Conservation (phyloP, 2,113 vertebrate species). For the Esox niger region DNA sequence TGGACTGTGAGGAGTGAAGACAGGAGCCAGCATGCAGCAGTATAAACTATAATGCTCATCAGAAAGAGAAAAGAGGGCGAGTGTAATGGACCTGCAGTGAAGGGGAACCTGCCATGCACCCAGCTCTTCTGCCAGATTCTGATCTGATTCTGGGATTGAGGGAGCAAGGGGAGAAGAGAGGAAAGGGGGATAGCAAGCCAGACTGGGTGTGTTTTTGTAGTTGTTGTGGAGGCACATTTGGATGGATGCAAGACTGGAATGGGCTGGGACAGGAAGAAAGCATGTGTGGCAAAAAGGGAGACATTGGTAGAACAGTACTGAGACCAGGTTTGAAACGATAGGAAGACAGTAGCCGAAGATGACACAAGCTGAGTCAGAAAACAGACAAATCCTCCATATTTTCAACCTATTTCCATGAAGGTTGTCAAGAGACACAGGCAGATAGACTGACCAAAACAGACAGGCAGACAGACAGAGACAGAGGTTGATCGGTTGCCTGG, state of each 20-base stretch:
- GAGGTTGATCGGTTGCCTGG: constrained; percentile 57
- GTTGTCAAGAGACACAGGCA: neutral
- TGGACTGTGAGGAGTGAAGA: constrained; percentile 23
- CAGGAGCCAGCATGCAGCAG: constrained; percentile 1
- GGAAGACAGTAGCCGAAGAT: neutral
- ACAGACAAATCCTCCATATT: too few species aligned
- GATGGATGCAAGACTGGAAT: neutral
- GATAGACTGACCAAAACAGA: neutral
- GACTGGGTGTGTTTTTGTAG: too few species aligned
- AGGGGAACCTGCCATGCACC: constrained; percentile 61
- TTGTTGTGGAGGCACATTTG: too few species aligned
- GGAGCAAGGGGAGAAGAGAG: constrained; percentile 11
- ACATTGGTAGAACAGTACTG: constrained; percentile 8
- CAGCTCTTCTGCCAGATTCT: neutral
- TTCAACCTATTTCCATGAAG: too few species aligned
- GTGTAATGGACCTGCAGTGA: constrained; percentile 64
- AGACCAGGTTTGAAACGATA: constrained; percentile 13
- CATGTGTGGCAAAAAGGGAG: neutral
- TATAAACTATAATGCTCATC: neutral
- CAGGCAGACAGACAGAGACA: constrained; percentile 22
- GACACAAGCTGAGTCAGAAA: neutral
- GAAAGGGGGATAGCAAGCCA: too few species aligned
- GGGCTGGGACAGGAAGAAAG: constrained; percentile 1
- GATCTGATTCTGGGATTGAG: constrained; percentile 29
- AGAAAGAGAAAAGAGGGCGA: constrained; percentile 1